These are phyloP conservation scores for Paelopatides confundens DNA, from an alignment of 53 echinoderm and acorn worm species.

Conservation along the genomic window DNA sequence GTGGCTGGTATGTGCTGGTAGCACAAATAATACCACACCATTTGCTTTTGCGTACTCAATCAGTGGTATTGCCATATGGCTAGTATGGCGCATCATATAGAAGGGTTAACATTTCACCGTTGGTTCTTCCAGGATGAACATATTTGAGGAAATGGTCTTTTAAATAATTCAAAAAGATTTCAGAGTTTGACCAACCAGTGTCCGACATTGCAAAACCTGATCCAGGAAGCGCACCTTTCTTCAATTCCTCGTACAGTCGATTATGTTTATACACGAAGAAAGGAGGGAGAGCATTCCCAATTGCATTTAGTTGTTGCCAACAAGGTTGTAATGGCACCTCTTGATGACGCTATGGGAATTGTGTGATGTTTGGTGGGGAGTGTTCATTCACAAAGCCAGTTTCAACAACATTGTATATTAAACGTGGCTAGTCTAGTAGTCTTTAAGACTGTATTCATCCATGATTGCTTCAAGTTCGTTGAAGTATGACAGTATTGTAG, in stretches of 20 bases:
- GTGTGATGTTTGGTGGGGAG: not conserved
- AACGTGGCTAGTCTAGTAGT: too few relatives aligned
- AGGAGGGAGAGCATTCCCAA: not conserved
- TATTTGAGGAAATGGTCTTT: not conserved
- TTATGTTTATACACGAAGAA: slow-evolving; percentile 46
- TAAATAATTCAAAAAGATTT: not conserved
- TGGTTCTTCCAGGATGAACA: not conserved
- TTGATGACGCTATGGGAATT: not conserved
- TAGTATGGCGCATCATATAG: slow-evolving; percentile 38
- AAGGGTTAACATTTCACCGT: not conserved
- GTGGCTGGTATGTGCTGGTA: too few relatives aligned
- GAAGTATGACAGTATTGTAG: too few relatives aligned
- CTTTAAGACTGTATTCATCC: not conserved
- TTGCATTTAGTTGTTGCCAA: not conserved
- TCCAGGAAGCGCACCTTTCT: slow-evolving; percentile 21
- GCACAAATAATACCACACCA: too few relatives aligned
- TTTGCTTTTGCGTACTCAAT: slow-evolving; percentile 35
- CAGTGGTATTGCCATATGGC: too few relatives aligned
- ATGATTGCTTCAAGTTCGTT: too few relatives aligned
- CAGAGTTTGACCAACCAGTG: slow-evolving; percentile 22
- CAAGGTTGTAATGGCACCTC: slow-evolving; percentile 18
- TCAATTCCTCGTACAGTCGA: not conserved
- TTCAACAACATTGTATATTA: too few relatives aligned
- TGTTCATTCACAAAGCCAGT: slow-evolving; percentile 23
- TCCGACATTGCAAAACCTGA: not conserved